Base-by-base conservation (phyloP, 1,140 invertebrate genomes). In the Aphaenogaster floridana region DNA sequence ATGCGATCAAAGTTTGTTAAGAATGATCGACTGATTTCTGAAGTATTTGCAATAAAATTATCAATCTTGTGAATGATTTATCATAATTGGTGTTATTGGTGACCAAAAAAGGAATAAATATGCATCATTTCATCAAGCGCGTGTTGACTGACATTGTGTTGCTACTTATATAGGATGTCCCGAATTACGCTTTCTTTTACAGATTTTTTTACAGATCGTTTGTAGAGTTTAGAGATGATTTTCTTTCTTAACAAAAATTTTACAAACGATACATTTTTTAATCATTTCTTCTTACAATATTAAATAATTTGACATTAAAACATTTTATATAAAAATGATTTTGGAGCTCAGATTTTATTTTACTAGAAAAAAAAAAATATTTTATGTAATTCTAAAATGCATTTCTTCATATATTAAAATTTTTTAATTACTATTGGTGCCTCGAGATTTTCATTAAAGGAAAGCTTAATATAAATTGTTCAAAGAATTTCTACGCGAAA, bases 11-110 rank as follows among this genome's bases (percentile, higher is more conserved):
- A 45, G 7, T n/a, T 45, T 36, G 15, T 71, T 57, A n/a, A 57
- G 9, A 28, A 13, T 50, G 11, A 42, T 59, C 39, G 28, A 21
- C 13, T 28, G 21, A 13, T 71, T 81, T 71, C 15, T 66, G 1
- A 66, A 80, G 66, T 71, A 59, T 45, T 28, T 48, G 39, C 9
- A 57, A 28, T 11, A 42, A 54, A 8, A 54, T 69, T 57, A 54
- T 45, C 17, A 28, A 42, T 5, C 13, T 50, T 17, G 59, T 17
- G 59, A 48, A n/a, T 79, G 64, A 80, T 45, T 81, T 69, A 34
- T 74, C n/a, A 13, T 81, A 21, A 36, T 21, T 28, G 28, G 15
- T 34, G 28, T 34, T 11, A 48, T 34, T 72, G 13, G 1, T n/a
- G n/a, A 50, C 4, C n/a, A 36, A 36, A 72, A 69, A 28, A 59